Evolutionary conservation across 2,113 vertebrate genomes (phyloP).

Genomic region (Cyanistes caeruleus): DNA sequence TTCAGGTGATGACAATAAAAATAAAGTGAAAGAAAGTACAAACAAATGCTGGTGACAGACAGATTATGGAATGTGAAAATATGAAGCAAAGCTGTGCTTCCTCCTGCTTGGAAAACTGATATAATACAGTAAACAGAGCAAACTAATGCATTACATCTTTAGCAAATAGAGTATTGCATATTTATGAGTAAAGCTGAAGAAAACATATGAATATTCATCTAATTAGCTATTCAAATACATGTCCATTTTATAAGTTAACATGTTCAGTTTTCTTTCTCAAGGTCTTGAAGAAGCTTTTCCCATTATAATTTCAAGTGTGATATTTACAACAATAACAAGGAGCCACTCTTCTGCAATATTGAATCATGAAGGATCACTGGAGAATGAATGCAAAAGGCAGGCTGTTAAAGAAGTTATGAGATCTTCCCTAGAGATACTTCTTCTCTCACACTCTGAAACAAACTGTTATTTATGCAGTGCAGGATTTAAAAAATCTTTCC

Average conservation of each 20-base stretch:
- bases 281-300: not conserved
- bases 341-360: not conserved
- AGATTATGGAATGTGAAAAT: not conserved
- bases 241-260: not conserved
- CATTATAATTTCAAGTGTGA: not conserved
- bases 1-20: not conserved
- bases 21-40: not conserved
- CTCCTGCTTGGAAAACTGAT: not conserved
- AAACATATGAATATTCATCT: not conserved
- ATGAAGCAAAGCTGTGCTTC: not conserved
- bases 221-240: not conserved
- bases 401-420: not conserved
- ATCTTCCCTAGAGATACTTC: not conserved
- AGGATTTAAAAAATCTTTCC: conserved; percentile 13
- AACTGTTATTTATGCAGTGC: not conserved
- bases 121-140: not conserved
- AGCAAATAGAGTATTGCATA: not conserved
- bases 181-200: not conserved
- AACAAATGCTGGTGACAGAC: not conserved
- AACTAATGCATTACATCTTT: not conserved
- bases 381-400: not conserved
- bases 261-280: not conserved
- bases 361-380: not conserved
- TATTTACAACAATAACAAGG: not conserved
- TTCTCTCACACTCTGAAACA: not conserved